Conservation (phyloP, 1,140 invertebrate species). For the Yoshiicerus persimilis region DNA sequence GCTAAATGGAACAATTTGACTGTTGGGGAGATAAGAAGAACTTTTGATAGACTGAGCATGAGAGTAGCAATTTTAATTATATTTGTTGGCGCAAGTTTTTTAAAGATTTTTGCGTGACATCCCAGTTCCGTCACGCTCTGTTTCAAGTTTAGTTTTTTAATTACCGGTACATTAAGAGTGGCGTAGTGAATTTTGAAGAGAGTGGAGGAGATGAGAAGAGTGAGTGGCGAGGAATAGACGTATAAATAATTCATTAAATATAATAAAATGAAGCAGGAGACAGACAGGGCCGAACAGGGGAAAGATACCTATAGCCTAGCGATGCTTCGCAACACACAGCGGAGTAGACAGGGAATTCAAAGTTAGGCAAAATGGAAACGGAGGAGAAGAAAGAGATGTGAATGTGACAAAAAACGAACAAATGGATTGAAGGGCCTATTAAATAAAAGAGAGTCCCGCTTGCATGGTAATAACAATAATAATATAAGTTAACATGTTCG, state of each 20-base stretch:
- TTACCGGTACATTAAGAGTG: slow-evolving; percentile 34
- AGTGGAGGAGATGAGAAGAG: not conserved
- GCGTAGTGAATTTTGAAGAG: not conserved
- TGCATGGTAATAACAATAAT: not conserved
- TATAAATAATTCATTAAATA: not conserved
- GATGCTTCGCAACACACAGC: not conserved
- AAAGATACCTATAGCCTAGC: not conserved
- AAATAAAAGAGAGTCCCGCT: not conserved
- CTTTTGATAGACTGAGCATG: not conserved
- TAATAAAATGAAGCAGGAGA: not conserved
- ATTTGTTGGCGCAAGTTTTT: slow-evolving; percentile 28
- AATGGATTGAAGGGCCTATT: not conserved
- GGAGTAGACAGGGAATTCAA: not conserved
- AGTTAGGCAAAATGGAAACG: not conserved
- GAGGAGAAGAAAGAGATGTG: not conserved
- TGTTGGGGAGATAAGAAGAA: not conserved
- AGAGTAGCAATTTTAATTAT: slow-evolving; percentile 29
- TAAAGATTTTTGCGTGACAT: slow-evolving; percentile 39
- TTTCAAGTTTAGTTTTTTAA: slow-evolving; percentile 33
- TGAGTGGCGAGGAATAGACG: not conserved
- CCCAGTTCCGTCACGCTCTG: slow-evolving; percentile 36
- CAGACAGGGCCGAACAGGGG: not conserved
- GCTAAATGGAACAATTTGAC: slow-evolving; percentile 24
- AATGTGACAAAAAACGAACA: not conserved
- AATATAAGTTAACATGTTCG: not conserved